Conservation (phyloP, 2,888 invertebrate species). For the Choristoneura rosaceana region DNA sequence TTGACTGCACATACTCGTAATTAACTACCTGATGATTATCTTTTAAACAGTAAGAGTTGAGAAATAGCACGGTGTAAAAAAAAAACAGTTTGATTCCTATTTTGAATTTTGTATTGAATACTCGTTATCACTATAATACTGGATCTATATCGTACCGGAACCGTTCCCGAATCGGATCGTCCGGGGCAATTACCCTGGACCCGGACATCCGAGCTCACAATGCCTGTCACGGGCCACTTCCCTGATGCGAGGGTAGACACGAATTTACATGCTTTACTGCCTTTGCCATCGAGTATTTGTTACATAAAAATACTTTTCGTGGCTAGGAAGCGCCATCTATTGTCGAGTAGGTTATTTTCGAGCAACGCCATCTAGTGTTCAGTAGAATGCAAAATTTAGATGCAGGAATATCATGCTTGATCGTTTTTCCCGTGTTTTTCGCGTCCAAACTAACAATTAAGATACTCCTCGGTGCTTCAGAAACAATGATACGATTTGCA, state of each 20-base stretch:
- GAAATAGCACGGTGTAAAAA: no score
- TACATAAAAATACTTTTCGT: slow-evolving; percentile 1
- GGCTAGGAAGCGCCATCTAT: not conserved
- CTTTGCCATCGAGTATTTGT: not conserved
- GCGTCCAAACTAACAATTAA: no score
- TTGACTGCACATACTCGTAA: no score
- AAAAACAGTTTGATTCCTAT: no score
- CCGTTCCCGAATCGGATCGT: slow-evolving; percentile 9
- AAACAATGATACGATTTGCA: no score
- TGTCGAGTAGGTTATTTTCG: not conserved
- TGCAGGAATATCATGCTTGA: no score
- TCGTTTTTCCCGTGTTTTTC: no score
- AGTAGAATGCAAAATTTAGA: not conserved
- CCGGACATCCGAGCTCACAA: slow-evolving; percentile 22
- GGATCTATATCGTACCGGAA: slow-evolving; percentile 5
- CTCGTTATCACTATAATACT: not conserved
- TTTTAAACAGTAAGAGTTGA: no score
- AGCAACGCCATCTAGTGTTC: not conserved
- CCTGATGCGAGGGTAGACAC: slow-evolving; percentile 19
- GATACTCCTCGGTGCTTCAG: no score
- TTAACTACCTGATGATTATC: no score
- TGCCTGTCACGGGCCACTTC: slow-evolving; percentile 24
- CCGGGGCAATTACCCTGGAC: slow-evolving; percentile 16
- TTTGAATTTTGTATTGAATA: not conserved
- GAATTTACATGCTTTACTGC: slow-evolving; percentile 22